Percentiles rank a stretch among this genome's conserved stretches.
Conservation (phyloP, 2,113 vertebrate species). For the Rissa tridactyla region DNA sequence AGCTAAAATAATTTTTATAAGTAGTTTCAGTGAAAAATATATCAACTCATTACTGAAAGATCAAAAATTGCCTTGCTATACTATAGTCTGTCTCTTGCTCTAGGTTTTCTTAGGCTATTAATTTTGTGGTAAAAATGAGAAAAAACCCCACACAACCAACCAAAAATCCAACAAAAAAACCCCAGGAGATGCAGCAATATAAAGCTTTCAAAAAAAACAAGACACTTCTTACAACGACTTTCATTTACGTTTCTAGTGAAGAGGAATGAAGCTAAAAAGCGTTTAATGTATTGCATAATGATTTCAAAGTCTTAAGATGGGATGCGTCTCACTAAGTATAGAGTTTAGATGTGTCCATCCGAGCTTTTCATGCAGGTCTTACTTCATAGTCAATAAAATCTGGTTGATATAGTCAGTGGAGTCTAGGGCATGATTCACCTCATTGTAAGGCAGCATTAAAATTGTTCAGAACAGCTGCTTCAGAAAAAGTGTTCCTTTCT, state of each 20-base stretch:
- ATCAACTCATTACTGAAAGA: background rate
- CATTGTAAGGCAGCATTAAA: background rate
- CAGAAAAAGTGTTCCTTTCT: background rate
- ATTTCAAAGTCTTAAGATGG: background rate
- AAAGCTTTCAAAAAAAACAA: background rate
- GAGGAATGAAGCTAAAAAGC: background rate
- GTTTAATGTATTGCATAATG: background rate
- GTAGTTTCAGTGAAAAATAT: background rate
- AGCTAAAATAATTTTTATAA: background rate
- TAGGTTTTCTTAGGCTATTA: background rate
- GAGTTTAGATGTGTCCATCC: background rate
- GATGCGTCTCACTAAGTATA: background rate
- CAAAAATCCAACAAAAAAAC: fast-evolving
- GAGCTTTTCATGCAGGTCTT: background rate
- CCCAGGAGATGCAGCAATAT: background rate
- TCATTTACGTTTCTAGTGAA: background rate
- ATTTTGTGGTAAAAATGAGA: background rate
- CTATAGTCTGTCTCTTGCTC: background rate
- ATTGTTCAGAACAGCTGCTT: background rate
- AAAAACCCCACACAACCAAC: background rate
- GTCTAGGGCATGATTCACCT: background rate
- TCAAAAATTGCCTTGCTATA: background rate
- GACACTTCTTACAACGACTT: background rate
- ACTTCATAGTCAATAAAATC: background rate
- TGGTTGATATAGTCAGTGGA: background rate